Conservation (phyloP, 2,797 vertebrate genomes). For the Tympanoctomys barrerae region DNA sequence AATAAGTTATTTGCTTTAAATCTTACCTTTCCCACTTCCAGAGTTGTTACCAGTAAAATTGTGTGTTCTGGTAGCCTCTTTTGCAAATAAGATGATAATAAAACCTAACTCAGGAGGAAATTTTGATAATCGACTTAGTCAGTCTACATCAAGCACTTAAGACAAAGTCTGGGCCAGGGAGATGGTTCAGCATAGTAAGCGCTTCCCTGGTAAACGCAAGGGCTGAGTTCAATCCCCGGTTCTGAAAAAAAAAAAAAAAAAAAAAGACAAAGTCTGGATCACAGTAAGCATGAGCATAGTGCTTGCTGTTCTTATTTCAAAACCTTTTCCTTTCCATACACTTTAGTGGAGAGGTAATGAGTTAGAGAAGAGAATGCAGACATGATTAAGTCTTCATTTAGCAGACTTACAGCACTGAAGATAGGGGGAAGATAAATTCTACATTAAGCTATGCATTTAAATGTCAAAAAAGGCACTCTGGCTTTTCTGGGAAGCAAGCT, state of each 20-base stretch:
- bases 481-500: neutral
- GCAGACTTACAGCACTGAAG: neutral
- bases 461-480: neutral
- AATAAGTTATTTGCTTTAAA: neutral
- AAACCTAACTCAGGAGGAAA: too few species aligned
- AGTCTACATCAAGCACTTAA: neutral
- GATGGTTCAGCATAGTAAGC: too few species aligned
- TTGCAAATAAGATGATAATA: neutral
- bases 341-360: neutral
- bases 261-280: neutral
- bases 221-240: too few species aligned
- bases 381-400: neutral
- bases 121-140: neutral
- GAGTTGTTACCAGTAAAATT: neutral
- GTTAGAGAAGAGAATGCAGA: neutral
- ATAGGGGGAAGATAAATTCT: neutral
- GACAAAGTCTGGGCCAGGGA: neutral
- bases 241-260: too few species aligned
- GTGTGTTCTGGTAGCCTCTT: neutral
- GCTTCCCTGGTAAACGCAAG: too few species aligned
- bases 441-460: neutral
- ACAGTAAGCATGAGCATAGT: neutral
- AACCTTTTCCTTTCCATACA: neutral
- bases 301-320: neutral
- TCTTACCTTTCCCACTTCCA: neutral